Evolutionary conservation across 2,113 vertebrate species (phyloP).

Genomic region (Diphyllodes magnificus): DNA sequence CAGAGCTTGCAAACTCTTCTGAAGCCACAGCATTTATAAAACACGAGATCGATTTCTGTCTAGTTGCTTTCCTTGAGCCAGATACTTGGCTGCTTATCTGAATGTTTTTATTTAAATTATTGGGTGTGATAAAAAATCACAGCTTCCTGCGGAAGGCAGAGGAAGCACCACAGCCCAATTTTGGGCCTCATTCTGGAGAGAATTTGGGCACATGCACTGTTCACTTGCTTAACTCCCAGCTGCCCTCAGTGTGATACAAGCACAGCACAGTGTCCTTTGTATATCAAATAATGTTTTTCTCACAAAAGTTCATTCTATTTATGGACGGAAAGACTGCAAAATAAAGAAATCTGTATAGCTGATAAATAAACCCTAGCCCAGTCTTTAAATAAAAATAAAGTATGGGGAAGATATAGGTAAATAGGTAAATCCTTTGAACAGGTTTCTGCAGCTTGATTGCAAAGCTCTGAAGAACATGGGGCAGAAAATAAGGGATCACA

Average conservation of each 20-base stretch:
- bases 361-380: neutral
- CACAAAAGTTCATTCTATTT: neutral
- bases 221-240: neutral
- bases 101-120: constrained; percentile 42
- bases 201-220: neutral
- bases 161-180: neutral
- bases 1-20: neutral
- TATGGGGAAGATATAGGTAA: neutral
- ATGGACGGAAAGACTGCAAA: neutral
- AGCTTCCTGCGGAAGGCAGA: constrained; percentile 15
- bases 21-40: constrained; percentile 17
- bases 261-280: neutral
- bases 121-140: constrained; percentile 50
- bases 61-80: neutral
- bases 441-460: neutral
- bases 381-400: neutral
- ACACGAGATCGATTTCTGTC: constrained; percentile 14
- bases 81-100: constrained; percentile 46
- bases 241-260: neutral
- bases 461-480: neutral
- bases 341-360: neutral
- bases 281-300: neutral
- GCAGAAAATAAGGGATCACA: neutral
- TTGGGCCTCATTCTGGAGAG: neutral
- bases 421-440: neutral